Base-by-base conservation (phyloP, 1,140 invertebrate species). In the Ruditapes philippinarum region DNA sequence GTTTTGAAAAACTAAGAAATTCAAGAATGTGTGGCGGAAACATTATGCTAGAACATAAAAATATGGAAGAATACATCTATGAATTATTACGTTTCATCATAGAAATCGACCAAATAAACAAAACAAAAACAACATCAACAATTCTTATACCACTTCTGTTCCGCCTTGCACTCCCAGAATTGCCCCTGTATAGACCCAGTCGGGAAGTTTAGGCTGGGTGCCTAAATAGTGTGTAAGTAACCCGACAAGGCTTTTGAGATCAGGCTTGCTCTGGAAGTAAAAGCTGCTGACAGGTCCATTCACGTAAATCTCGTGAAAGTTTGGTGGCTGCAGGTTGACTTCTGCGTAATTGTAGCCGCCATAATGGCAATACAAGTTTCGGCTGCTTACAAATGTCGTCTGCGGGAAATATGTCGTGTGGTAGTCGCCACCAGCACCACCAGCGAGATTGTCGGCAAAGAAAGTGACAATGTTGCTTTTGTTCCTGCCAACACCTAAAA, bases 351-450 rank as follows among this genome's bases (percentile, higher is more conserved):
- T 94, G 45, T 65, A 85, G 3, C 88, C 91, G 36, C 70, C 88
- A 57, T 93, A 93, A 68, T 94, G 93, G 22, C 95, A 90, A n/a
- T 91, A 92, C 82, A 95, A 96, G 5, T 93, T 92, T 22, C 92
- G 88, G 28, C 92, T 92, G 76, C 93, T 95, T 14, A 96, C 57
- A 85, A 94, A 96, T 9, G 94, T 94, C 31, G 95, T 92, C 88
- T 95, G 94, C 0, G 95, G 95, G 86, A 93, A 96, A 88, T 96
- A 96, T 2, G 95, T 96, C 38, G 95, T 96, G 86, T 96, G 93
- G 89, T 95, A 96, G 73, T 95, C 94, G 12, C 96, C 96, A 11
- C 95, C 96, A 22, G 94, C 93, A 17, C 94, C 92, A 0, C 84
- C 81, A 17, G 88, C 83, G 4, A 91, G 82, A 14, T 81, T 85